phyloP scores from a whole-genome alignment of 2,888 invertebrate genomes.

The Synanthedon tipuliformis region DNA sequence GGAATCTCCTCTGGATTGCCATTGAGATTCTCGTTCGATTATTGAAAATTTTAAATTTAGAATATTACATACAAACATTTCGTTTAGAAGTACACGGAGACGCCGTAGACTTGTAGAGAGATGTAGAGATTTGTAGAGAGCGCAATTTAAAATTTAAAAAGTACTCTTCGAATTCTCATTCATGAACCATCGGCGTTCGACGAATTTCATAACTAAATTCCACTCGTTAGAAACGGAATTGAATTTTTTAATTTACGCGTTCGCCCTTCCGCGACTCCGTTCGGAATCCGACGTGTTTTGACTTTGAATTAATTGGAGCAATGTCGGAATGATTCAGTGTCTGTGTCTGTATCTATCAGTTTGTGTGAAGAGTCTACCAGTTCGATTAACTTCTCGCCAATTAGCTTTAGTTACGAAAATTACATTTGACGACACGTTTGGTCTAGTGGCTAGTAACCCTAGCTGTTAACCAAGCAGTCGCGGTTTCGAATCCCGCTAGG shows the following conservation, averaged over 20 bases:
- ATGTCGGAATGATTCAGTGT: conserved; percentile 17
- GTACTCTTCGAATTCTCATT: conserved; percentile 20
- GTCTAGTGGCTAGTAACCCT: no score
- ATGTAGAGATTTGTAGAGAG: conserved; percentile 13
- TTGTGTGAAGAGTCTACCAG: no score
- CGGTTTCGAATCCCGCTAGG: no score
- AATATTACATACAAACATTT: not conserved
- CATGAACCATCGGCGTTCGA: conserved; percentile 9
- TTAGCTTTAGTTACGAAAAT: no score
- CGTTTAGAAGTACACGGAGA: not conserved
- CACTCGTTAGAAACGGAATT: conserved; percentile 11
- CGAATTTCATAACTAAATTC: conserved; percentile 20
- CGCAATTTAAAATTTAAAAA: conserved; percentile 23
- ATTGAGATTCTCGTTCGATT: no score
- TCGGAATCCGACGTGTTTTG: conserved; percentile 23
- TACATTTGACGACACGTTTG: no score
- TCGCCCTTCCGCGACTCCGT: conserved; percentile 3
- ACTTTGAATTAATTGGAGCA: conserved; percentile 32
- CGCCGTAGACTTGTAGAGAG: no score
- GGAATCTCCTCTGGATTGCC: no score
- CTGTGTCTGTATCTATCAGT: not conserved
- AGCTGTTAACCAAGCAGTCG: no score
- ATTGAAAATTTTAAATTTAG: not conserved
- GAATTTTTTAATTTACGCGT: conserved; percentile 7
- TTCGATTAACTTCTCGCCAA: no score